Percentiles rank a stretch among this genome's conserved stretches.
These are phyloP conservation scores for Eurypyga helias DNA, from an alignment of 2,113 vertebrate genomes.

Conservation along the genomic window DNA sequence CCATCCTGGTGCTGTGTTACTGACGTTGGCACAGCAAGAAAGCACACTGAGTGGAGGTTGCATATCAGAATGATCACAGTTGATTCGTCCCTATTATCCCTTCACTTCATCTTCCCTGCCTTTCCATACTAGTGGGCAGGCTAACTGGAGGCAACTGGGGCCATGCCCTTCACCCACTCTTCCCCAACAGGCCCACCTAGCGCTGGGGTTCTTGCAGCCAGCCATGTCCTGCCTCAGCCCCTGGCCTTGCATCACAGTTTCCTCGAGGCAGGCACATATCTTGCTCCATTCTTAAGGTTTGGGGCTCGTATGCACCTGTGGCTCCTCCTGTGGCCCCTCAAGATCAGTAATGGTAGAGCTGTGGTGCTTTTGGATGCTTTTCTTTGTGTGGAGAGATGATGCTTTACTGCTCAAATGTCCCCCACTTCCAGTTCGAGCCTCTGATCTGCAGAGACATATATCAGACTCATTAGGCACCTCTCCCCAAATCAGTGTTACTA, in stretches of 20 bases:
- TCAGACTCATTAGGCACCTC: not conserved
- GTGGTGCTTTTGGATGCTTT: not conserved
- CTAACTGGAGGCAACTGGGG: not conserved
- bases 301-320: rapidly evolving
- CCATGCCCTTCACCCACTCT: not conserved
- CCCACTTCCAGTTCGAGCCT: not conserved
- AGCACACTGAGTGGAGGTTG: not conserved
- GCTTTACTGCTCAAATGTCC: not conserved
- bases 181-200: not conserved
- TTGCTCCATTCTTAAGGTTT: not conserved
- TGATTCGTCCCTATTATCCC: rapidly evolving
- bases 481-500: not conserved
- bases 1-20: rapidly evolving
- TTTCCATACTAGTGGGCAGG: not conserved
- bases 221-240: not conserved
- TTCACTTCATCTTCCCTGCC: not conserved
- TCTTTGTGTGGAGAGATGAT: not conserved
- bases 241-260: rapidly evolving
- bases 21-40: rapidly evolving
- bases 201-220: rapidly evolving
- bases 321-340: not conserved
- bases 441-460: not conserved
- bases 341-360: not conserved
- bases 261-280: not conserved
- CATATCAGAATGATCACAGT: not conserved